phyloP scores from a whole-genome alignment of 2,888 invertebrate genomes.

The Pseudococcus jackbeardsleyi region DNA sequence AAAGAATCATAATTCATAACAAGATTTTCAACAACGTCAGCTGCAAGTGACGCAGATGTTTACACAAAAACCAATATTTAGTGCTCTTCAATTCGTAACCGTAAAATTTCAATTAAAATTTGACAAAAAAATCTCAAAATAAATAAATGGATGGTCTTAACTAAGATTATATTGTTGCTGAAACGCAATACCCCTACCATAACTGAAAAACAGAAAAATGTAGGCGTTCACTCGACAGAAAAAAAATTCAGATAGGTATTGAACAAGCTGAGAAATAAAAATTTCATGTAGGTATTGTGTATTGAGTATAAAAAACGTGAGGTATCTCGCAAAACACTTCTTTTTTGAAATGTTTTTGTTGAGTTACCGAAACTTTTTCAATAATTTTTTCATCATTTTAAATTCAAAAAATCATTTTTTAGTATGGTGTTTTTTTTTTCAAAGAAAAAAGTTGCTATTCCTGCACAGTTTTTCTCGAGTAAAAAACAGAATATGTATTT shows the following conservation, averaged over 20 bases:
- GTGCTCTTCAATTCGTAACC: too few species aligned
- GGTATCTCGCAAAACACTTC: neutral
- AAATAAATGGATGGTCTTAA: neutral
- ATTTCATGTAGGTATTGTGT: neutral
- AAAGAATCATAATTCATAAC: neutral
- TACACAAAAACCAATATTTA: neutral
- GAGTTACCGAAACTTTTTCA: too few species aligned
- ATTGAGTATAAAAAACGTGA: neutral
- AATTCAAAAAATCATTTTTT: too few species aligned
- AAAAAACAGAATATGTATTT: too few species aligned
- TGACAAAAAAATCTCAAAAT: neutral
- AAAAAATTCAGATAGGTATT: neutral
- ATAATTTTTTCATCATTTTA: too few species aligned
- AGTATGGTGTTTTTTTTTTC: too few species aligned
- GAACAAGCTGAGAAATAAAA: neutral
- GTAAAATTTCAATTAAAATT: neutral
- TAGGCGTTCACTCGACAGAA: neutral
- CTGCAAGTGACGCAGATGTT: neutral
- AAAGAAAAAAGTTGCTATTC: too few species aligned
- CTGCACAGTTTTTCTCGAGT: too few species aligned
- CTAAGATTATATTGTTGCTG: neutral
- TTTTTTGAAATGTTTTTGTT: too few species aligned
- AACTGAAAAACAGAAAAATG: neutral
- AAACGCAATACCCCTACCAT: neutral
- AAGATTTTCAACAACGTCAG: neutral